phyloP scores from a whole-genome alignment of 2,797 vertebrate species.

The Eleutherodactylus coqui region DNA sequence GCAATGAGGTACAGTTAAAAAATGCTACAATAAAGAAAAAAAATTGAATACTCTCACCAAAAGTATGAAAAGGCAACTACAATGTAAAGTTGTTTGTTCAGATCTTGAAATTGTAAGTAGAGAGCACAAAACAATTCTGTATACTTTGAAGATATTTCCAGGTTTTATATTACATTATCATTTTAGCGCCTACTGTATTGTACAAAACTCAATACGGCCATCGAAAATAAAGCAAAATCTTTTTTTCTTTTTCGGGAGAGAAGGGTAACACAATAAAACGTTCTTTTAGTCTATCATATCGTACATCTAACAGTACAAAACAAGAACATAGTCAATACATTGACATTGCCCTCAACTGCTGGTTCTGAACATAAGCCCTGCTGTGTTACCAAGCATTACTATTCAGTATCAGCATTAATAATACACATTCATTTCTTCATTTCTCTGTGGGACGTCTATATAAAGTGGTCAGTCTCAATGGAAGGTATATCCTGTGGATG shows the following conservation, averaged over 20 bases:
- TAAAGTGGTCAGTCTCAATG: constrained; percentile 58
- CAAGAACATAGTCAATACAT: constrained; percentile 56
- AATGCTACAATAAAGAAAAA: not conserved
- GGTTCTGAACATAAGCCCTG: constrained; percentile 56
- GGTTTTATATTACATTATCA: not conserved
- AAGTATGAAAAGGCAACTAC: not conserved
- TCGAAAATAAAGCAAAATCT: constrained; percentile 35
- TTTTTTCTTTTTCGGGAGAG: not conserved
- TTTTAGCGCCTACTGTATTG: constrained; percentile 5
- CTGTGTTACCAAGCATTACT: constrained; percentile 60
- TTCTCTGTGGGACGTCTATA: constrained; percentile 50
- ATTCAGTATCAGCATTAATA: constrained; percentile 59
- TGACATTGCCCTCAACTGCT: constrained; percentile 58
- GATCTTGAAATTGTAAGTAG: not conserved
- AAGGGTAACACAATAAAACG: constrained; percentile 27
- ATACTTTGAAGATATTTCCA: not conserved
- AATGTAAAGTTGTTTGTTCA: not conserved
- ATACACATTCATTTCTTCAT: constrained; percentile 59
- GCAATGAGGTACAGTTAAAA: not conserved
- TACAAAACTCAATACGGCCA: constrained; percentile 13
- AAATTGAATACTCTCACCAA: not conserved
- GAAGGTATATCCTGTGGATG: constrained; percentile 55
- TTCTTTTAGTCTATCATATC: constrained; percentile 53
- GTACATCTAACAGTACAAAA: constrained; percentile 41
- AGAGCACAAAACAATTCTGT: not conserved